Evolutionary conservation across 2,888 invertebrate species (phyloP), one percentile per base, ranked within the genome.

Genomic region (Gymnosoma rotundatum): DNA sequence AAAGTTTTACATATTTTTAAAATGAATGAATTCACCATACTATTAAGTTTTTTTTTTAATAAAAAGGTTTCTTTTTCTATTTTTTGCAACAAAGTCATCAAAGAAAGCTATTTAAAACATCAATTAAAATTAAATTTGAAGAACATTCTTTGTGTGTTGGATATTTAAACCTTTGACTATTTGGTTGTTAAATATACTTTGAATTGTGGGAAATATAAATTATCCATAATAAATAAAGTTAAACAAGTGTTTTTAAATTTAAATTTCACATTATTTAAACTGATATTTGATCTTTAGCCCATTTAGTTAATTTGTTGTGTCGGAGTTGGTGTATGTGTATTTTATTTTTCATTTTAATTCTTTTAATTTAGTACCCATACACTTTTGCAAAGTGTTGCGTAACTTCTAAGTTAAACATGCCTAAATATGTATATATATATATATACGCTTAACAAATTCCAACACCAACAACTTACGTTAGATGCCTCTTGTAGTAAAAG

Each of bases 261-360:
- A 12, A 67, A 32, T 72, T 78, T 58, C 18, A 74, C 18, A 76
- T 45, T 25, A 54, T 72, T 79, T 63, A 78, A 78, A 45, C 45
- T 42, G 56, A 50, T 69, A 74, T 70, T 70, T 70, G 69, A 75
- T 81, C 69, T 75, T 42, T 69, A 63, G 25, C 58, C 54, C 45
- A 69, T 48, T 69, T 75, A 50, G 58, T 58, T 72, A 58, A 58
- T 50, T 79, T 72, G 56, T 58, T 61, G 52, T 76, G 20, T 50
- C 6, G 18, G 9, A 38, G 25, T 32, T 6, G 8, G 32, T 32
- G 32, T 32, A 6, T 52, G 52, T 69, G 14, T 42, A 9, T 63
- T 61, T 54, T 54, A n/a, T 25, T 25, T 20, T 64, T 42, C n/a
- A 14, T 32, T 32, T 32, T 32, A 42, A 45, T 64, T 25, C 18